A percentile compares a stretch with the other conserved stretches of the same genome.
These are phyloP conservation scores for Dicyrtoma fusca DNA, from an alignment of 2,888 invertebrate species.

Conservation along the genomic window DNA sequence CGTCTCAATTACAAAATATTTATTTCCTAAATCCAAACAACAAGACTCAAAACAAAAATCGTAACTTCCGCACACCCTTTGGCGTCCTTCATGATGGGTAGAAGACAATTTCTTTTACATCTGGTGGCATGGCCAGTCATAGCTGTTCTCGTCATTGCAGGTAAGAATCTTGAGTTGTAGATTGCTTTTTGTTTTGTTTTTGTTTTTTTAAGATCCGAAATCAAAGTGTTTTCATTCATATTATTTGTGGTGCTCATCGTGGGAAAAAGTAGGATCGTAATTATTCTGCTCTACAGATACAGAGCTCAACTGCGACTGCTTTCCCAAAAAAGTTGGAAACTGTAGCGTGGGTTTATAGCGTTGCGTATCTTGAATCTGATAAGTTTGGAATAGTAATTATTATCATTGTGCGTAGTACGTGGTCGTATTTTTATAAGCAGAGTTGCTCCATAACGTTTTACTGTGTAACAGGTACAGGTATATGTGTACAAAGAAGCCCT, in stretches of 20 bases:
- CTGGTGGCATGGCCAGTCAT: constrained; percentile 35
- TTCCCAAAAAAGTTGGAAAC: background rate
- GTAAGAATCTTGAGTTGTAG: constrained; percentile 19
- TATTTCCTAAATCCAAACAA: constrained; percentile 3
- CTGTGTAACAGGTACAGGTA: too few relatives aligned
- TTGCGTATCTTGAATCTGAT: too few relatives aligned
- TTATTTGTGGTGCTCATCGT: background rate
- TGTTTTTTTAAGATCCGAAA: too few relatives aligned
- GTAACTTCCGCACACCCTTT: background rate
- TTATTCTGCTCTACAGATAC: too few relatives aligned
- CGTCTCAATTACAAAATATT: background rate
- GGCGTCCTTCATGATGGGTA: constrained; percentile 8
- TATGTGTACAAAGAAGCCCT: too few relatives aligned
- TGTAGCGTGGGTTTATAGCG: background rate
- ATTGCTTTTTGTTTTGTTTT: background rate
- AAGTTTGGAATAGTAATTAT: too few relatives aligned
- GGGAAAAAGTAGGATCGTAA: too few relatives aligned
- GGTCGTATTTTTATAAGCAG: too few relatives aligned
- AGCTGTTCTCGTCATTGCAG: constrained; percentile 29
- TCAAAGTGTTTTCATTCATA: too few relatives aligned
- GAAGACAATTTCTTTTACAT: constrained; percentile 31
- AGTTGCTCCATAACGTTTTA: too few relatives aligned
- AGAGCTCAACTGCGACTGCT: too few relatives aligned
- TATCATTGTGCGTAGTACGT: too few relatives aligned
- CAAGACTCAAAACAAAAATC: background rate